A percentile compares a stretch with the other conserved stretches of the same genome.
Conservation (phyloP, 2,797 vertebrate species). For the Betta splendens region DNA sequence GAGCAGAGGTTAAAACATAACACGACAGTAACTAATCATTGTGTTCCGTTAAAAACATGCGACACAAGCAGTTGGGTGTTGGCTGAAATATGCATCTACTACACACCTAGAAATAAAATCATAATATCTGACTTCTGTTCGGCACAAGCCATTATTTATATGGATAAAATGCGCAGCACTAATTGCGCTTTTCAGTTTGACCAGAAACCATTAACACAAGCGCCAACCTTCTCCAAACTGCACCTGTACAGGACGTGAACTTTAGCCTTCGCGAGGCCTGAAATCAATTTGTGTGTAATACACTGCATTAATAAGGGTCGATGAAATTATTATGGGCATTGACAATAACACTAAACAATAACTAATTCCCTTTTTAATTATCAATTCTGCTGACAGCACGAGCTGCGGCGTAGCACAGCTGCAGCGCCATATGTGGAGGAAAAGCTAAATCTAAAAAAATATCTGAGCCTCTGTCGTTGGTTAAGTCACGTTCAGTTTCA, state of each 20-base stretch:
- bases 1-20: background rate
- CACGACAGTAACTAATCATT: too few species aligned
- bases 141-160: slow-evolving; percentile 18
- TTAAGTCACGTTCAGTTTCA: slow-evolving; percentile 47
- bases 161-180: background rate
- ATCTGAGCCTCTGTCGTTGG: slow-evolving; percentile 40
- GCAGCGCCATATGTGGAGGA: background rate
- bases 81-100: background rate
- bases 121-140: slow-evolving; percentile 7
- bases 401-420: background rate
- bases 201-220: slow-evolving; percentile 22
- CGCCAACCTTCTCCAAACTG: slow-evolving; percentile 25
- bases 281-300: slow-evolving; percentile 21
- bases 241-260: slow-evolving; percentile 49
- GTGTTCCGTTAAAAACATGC: background rate
- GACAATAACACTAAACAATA: background rate
- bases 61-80: background rate
- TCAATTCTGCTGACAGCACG: too few species aligned
- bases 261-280: slow-evolving; percentile 19
- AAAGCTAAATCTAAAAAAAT: slow-evolving; percentile 13
- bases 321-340: background rate
- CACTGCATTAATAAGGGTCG: background rate
- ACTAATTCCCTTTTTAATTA: background rate
- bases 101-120: background rate
- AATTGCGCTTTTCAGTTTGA: slow-evolving; percentile 36